Percentiles rank a stretch among this genome's conserved stretches.
These are phyloP conservation scores for Thecocarcelia acutangulata DNA, from an alignment of 2,888 invertebrate genomes.

Conservation along the genomic window DNA sequence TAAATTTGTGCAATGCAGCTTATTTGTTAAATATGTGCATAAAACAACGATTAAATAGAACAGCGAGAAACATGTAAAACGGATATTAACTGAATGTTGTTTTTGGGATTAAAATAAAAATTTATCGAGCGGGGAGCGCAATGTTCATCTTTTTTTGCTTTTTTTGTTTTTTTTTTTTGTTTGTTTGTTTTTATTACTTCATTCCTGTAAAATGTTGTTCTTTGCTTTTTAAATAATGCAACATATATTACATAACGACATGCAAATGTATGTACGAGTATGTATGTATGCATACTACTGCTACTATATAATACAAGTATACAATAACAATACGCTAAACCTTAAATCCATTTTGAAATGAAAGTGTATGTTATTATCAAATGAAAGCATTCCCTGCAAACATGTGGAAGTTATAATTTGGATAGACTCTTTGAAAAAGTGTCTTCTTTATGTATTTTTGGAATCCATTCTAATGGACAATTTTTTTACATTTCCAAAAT, in stretches of 20 bases:
- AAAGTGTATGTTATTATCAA: too few species aligned
- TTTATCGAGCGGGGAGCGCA: not conserved
- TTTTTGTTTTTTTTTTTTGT: too few species aligned
- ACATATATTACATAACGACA: constrained; percentile 11
- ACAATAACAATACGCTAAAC: not conserved
- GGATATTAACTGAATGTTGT: constrained; percentile 24
- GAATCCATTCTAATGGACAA: too few species aligned
- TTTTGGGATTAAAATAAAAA: constrained; percentile 24
- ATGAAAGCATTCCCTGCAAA: too few species aligned
- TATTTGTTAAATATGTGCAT: constrained; percentile 20
- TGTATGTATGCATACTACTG: not conserved
- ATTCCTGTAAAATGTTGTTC: constrained; percentile 1
- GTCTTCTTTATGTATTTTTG: too few species aligned
- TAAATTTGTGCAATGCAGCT: constrained; percentile 4
- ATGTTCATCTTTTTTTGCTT: not conserved
- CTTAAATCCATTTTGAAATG: not conserved
- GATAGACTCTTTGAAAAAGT: too few species aligned
- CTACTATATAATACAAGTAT: too few species aligned
- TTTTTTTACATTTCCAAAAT: too few species aligned
- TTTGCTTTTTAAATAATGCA: constrained; percentile 24
- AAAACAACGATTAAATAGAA: not conserved
- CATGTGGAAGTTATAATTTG: too few species aligned
- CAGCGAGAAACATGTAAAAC: constrained; percentile 18
- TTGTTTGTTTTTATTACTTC: constrained; percentile 8
- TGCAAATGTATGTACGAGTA: not conserved